Evolutionary conservation across 2,113 vertebrate species (phyloP).

Genomic region (Peucedramus taeniatus): DNA sequence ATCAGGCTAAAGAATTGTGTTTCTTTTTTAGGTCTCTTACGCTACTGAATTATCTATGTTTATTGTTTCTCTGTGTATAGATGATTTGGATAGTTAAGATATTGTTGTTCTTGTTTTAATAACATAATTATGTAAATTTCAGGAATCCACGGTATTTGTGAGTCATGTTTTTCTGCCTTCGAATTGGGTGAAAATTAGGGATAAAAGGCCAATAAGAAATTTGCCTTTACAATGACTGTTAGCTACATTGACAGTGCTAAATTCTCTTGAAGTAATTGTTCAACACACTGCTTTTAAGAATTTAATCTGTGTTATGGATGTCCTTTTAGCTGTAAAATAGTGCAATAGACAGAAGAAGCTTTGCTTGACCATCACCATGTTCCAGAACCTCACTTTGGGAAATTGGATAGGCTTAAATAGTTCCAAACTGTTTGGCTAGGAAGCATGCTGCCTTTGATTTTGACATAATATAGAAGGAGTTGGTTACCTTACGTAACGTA

Average conservation of each 20-base stretch:
- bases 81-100: neutral
- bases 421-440: slow-evolving; percentile 25
- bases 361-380: slow-evolving; percentile 8
- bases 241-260: neutral
- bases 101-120: neutral
- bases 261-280: slow-evolving; percentile 12
- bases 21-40: neutral
- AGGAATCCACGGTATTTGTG: neutral
- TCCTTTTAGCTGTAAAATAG: neutral
- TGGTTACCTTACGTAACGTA: slow-evolving; percentile 59
- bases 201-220: neutral
- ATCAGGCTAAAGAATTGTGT: neutral
- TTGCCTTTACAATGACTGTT: neutral
- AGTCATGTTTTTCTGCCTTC: neutral
- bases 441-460: neutral
- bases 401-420: neutral
- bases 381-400: slow-evolving; percentile 48
- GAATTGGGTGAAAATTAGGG: neutral
- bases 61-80: neutral
- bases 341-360: neutral
- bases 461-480: slow-evolving; percentile 24
- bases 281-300: neutral
- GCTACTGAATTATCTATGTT: neutral
- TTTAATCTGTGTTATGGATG: slow-evolving; percentile 5
- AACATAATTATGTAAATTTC: neutral